Evolutionary conservation across 2,113 vertebrate genomes (phyloP).

Genomic region (Paedocypris sp.): DNA sequence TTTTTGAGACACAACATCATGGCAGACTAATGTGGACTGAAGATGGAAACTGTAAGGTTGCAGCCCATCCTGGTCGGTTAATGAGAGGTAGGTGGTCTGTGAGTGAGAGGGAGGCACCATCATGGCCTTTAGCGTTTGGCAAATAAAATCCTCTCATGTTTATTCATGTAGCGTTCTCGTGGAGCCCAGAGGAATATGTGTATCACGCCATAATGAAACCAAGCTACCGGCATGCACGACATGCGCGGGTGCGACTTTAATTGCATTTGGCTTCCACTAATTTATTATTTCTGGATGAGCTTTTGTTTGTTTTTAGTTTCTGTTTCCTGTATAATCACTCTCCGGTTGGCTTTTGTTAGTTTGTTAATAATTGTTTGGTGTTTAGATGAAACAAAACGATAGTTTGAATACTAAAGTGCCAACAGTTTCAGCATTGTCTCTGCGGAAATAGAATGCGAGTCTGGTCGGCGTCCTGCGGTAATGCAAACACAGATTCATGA

Average conservation of each 20-base stretch:
- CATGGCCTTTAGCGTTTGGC: conserved; percentile 30
- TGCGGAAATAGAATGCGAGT: neutral
- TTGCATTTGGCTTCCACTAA: conserved; percentile 27
- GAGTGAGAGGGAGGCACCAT: conserved; percentile 4
- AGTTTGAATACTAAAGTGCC: neutral
- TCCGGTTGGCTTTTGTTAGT: neutral
- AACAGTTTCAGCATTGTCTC: neutral
- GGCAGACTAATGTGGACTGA: neutral
- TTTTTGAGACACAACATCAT: neutral
- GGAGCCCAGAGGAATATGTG: conserved; percentile 22
- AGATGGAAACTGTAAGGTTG: neutral
- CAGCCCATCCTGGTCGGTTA: conserved; percentile 6
- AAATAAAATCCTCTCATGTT: conserved; percentile 27
- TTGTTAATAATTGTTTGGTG: conserved; percentile 16
- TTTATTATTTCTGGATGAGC: conserved; percentile 16
- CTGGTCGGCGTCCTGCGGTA: neutral
- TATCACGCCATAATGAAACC: conserved; percentile 22
- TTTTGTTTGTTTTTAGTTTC: conserved; percentile 11
- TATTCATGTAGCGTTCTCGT: conserved; percentile 31
- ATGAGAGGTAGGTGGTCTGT: conserved; percentile 27
- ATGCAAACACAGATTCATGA: conserved; percentile 18
- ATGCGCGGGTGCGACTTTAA: conserved; percentile 19
- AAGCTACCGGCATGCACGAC: conserved; percentile 28
- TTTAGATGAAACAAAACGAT: neutral
- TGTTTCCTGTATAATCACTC: neutral